Base-by-base conservation (phyloP, 2,888 invertebrate species). In the Entomobrya multifasciata region DNA sequence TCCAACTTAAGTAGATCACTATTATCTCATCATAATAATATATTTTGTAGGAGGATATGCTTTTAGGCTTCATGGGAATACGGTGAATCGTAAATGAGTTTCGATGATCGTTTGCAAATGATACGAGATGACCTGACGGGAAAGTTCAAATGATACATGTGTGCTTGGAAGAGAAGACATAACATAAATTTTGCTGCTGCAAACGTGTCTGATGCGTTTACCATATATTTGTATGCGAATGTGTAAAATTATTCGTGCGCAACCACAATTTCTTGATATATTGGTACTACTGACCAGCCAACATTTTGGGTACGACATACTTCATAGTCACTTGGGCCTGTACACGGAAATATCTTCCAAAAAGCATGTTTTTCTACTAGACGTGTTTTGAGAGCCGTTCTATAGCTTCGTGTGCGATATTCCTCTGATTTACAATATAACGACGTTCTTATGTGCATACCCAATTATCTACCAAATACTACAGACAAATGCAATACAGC, bases 51-150 rank as follows among this genome's bases (percentile, higher is more conserved):
- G 4, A 36, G 36, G 20, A 52, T 52, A 20, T 11, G 52, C 6
- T 20, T 17, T 17, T 17, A 20, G n/a, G 27, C 27, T 65, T 36
- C 65, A 8, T 4, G 36, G 36, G 8, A 36, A 36, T 36, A 72
- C 25, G 17, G 47, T 22, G 27, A 84, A 60, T 65, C 52, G 13
- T 62, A 82, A 81, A 76, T 78, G 62, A 72, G 76, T 70, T 65
- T 44, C 44, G 49, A 36, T 49, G 47, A 87, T 76, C 70, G 17
- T 41, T 55, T 62, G n/a, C 13, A 60, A 79, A 76, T 74, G 80
- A 81, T 67, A 81, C 49, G 84, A 79, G n/a, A 85, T 67, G 67
- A 76, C 76, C 77, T 60, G 76, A 65, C 36, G 52, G 25, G 62
- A 22, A 49, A 49, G 67, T 67, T 78, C 78, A 13, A 20, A 41